Conservation (phyloP, 30 jellyfish, hydroid and myxozoan species). For the Rhopilema esculentum region DNA sequence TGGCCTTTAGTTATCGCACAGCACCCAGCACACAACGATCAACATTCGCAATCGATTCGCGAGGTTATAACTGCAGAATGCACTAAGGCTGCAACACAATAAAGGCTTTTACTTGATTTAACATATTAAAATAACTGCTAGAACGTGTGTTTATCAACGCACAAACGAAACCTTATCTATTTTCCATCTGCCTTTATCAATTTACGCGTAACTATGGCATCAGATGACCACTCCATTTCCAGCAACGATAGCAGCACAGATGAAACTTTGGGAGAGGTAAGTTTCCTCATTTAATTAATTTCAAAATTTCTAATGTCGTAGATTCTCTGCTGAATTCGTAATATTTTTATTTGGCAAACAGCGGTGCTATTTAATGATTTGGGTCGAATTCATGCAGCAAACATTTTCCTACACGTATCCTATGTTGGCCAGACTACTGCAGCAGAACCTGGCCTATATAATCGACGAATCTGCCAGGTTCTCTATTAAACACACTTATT, state of each 20-base stretch:
- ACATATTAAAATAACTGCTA: not conserved
- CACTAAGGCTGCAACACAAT: not conserved
- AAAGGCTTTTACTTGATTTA: not conserved
- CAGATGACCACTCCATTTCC: constrained; percentile 64
- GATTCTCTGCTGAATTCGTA: not conserved
- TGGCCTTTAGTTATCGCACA: constrained; percentile 54
- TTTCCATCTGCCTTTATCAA: not conserved
- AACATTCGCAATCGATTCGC: not conserved
- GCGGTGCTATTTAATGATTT: not conserved
- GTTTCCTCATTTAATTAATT: not conserved
- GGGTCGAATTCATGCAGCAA: not conserved
- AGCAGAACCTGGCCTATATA: not conserved
- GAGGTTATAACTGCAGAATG: not conserved
- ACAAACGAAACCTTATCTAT: not conserved
- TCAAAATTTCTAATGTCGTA: not conserved
- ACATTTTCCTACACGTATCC: not conserved
- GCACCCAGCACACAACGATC: constrained; percentile 39
- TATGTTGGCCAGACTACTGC: not conserved
- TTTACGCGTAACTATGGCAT: constrained; percentile 57
- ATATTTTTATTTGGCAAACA: not conserved
- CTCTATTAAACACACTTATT: not conserved
- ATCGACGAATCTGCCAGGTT: not conserved
- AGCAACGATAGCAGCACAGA: constrained; percentile 69
- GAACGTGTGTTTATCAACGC: not conserved
- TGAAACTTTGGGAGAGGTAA: constrained; percentile 52